Evolutionary conservation across 2,888 invertebrate species (phyloP).

Genomic region (Serrognathus titanus): DNA sequence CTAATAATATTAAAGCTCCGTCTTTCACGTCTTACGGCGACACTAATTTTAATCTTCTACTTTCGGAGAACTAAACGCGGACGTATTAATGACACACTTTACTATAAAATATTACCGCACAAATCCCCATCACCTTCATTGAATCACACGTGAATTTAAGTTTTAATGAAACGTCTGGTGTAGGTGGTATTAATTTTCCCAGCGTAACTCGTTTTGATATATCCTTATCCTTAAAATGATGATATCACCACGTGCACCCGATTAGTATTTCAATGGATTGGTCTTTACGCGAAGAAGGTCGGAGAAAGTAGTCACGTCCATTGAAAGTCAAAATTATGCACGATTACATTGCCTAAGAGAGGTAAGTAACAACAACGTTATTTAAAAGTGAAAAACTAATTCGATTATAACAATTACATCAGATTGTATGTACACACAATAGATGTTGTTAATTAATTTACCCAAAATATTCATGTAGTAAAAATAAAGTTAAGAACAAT

Average conservation of each 20-base stretch:
- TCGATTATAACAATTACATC: too few relatives aligned
- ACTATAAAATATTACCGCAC: slow-evolving; percentile 15
- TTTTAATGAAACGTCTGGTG: slow-evolving; percentile 15
- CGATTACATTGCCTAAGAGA: too few relatives aligned
- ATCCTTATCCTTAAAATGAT: too few relatives aligned
- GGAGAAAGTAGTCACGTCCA: too few relatives aligned
- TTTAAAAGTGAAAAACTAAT: too few relatives aligned
- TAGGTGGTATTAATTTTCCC: slow-evolving; percentile 1
- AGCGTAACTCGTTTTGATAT: slow-evolving; percentile 1
- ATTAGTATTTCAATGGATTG: neutral
- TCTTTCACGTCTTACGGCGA: slow-evolving; percentile 20
- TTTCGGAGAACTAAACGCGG: slow-evolving; percentile 16
- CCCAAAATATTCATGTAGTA: too few relatives aligned
- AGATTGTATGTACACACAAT: too few relatives aligned
- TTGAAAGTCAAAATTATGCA: too few relatives aligned
- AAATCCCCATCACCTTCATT: slow-evolving; percentile 11
- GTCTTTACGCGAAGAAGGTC: neutral
- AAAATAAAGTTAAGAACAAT: too few relatives aligned
- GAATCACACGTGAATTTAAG: slow-evolving; percentile 18
- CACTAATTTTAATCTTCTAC: slow-evolving; percentile 22
- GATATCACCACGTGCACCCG: too few relatives aligned
- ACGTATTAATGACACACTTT: slow-evolving; percentile 19
- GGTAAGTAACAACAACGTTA: too few relatives aligned
- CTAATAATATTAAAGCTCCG: slow-evolving; percentile 20
- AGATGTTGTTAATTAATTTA: too few relatives aligned